phyloP scores from a whole-genome alignment of 92 coral and sea anemone species.

The Galaxea fascicularis region DNA sequence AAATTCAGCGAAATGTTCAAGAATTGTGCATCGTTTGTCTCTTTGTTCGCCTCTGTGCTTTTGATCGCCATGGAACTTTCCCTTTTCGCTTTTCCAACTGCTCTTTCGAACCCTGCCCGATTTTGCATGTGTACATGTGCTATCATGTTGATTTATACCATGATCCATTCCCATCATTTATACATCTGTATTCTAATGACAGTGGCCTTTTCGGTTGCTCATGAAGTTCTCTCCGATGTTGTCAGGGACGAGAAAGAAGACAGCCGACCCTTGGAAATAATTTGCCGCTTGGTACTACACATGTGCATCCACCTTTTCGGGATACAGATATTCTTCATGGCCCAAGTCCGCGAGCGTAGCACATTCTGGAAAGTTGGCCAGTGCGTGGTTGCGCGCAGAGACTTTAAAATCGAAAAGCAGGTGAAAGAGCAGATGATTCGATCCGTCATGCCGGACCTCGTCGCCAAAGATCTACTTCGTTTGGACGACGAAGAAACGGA shows the following conservation, averaged over 20 bases:
- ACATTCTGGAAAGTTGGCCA: constrained; percentile 99
- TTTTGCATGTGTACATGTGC: constrained; percentile 92
- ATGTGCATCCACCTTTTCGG: constrained; percentile 94
- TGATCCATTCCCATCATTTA: constrained; percentile 90
- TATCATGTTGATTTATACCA: constrained; percentile 93
- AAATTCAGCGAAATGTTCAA: constrained; percentile 83
- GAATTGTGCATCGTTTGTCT: constrained; percentile 85
- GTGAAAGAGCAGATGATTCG: constrained; percentile 96
- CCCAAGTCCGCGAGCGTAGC: constrained; percentile 98
- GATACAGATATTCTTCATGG: constrained; percentile 96
- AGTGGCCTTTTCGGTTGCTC: constrained; percentile 86
- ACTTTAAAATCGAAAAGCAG: constrained; percentile 95
- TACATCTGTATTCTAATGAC: constrained; percentile 92
- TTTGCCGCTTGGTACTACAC: constrained; percentile 85
- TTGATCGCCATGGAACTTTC: constrained; percentile 86
- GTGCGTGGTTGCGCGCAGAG: constrained; percentile 94
- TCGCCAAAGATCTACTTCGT: constrained; percentile 78
- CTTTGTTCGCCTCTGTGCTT: constrained; percentile 80
- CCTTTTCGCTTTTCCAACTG: constrained; percentile 73
- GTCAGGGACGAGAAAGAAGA: constrained; percentile 41
- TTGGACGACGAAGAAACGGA: constrained; percentile 75
- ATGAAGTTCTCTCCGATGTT: constrained; percentile 84
- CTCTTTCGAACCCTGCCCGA: constrained; percentile 87
- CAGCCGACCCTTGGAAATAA: constrained; percentile 59
- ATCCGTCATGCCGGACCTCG: constrained; percentile 94